Conservation (phyloP, 2,797 vertebrate species). For the Florisuga fusca region DNA sequence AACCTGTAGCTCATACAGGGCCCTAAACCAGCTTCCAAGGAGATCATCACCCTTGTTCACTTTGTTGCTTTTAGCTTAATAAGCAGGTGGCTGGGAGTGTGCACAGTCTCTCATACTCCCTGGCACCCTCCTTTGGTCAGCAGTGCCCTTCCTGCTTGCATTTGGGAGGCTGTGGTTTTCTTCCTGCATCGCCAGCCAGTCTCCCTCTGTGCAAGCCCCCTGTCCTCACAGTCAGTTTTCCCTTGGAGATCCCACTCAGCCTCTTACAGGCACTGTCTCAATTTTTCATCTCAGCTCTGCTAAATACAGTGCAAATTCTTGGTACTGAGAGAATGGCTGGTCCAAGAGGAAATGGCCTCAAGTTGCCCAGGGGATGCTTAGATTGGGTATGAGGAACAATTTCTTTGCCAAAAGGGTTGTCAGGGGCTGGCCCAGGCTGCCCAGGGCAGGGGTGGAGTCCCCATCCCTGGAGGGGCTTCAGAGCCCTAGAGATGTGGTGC, state of each 20-base stretch:
- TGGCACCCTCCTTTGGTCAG: background rate
- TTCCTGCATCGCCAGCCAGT: background rate
- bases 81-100: background rate
- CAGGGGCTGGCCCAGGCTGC: no score
- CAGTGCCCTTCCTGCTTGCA: background rate
- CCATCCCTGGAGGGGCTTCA: no score
- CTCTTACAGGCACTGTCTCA: background rate
- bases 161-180: rapidly evolving
- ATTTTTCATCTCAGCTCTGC: background rate
- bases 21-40: background rate
- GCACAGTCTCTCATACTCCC: no score
- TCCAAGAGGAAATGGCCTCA: no score
- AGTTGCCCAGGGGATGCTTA: no score
- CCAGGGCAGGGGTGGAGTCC: no score
- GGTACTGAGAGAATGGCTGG: background rate
- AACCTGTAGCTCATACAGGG: background rate
- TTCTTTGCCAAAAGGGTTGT: no score
- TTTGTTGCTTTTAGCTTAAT: background rate
- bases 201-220: background rate
- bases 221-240: background rate
- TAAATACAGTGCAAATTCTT: background rate
- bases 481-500: no score
- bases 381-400: no score
- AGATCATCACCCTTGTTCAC: background rate
- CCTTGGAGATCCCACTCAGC: background rate